These are phyloP conservation scores for Calameuta idolon DNA, from an alignment of 2,888 invertebrate genomes.

Conservation along the genomic window DNA sequence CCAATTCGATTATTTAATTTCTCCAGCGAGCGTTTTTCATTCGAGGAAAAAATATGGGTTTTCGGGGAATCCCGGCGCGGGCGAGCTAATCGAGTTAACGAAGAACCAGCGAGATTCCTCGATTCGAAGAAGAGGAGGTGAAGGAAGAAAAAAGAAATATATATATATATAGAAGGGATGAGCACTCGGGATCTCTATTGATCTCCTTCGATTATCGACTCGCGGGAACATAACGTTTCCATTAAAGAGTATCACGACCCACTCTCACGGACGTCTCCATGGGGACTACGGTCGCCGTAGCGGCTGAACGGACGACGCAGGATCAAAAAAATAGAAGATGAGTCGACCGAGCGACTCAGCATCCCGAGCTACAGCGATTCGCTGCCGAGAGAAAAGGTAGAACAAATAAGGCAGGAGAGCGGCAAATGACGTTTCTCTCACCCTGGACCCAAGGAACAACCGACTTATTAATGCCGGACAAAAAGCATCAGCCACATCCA, in stretches of 20 bases:
- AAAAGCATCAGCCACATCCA: slow-evolving; percentile 56
- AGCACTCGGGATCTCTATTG: too few relatives aligned
- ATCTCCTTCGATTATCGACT: neutral
- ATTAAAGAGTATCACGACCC: too few relatives aligned
- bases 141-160: too few relatives aligned
- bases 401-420: neutral
- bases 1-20: slow-evolving; percentile 14
- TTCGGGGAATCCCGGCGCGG: slow-evolving; percentile 20
- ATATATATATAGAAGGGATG: too few relatives aligned
- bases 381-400: too few relatives aligned
- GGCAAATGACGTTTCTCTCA: slow-evolving; percentile 3
- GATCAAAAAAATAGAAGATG: neutral
- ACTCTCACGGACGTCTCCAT: too few relatives aligned
- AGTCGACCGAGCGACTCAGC: too few relatives aligned
- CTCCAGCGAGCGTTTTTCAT: slow-evolving; percentile 12
- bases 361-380: too few relatives aligned
- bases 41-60: slow-evolving; percentile 21
- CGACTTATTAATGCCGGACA: slow-evolving; percentile 54
- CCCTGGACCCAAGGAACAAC: neutral
- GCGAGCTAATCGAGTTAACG: slow-evolving; percentile 24
- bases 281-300: neutral
- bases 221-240: neutral
- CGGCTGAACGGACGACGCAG: neutral
- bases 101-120: slow-evolving; percentile 1
- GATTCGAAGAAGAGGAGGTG: neutral